Evolutionary conservation across 1,140 invertebrate species (phyloP), one percentile per base, ranked within the genome.

Genomic region (Acyrthosiphon pisum): DNA sequence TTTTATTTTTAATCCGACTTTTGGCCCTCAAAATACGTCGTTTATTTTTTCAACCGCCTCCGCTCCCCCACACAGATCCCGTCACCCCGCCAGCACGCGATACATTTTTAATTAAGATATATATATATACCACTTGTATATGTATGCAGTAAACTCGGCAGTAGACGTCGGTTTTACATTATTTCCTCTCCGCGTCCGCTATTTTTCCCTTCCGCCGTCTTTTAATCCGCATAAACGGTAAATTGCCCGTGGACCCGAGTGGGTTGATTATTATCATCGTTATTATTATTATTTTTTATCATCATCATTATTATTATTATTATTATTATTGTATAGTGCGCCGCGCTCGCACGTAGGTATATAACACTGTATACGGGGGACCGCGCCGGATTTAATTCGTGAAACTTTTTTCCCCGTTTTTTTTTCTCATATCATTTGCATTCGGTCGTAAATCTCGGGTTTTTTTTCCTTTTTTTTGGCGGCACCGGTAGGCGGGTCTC

Each of bases 1-100:
- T 87, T 91, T 68, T 91, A 46, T 91, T 91, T 91, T 91, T 91
- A 83, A 91, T 91, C 90, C 90, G 68, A 91, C 68, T 91, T 91
- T 91, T 83, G 90, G 60, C 46, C 44, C 68, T 37, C 60, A n/a
- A 83, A 91, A 56, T 50, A 89, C 87, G 87, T 89, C n/a, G 46
- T 89, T 56, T 88, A 50, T 50, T 89, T 89, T 89, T 89, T 89
- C 50, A 53, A 2, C 44, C 46, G 26, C 26, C 30, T 26, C 41
- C 86, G 30, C 30, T 46, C 26, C 23, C 37, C 22, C 37, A 37
- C 83, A 46, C 81, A 37, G n/a, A 6, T 22, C 18, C 22, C 37
- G 8, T 83, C 35, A 3, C 7, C 37, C 20, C 23, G 84, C 35
- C 20, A 1, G 9, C 4, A 48, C 18, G 30, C 44, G 90, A 46